Conservation (phyloP, 1,140 invertebrate species). For the Ctenoplectra terminalis region DNA sequence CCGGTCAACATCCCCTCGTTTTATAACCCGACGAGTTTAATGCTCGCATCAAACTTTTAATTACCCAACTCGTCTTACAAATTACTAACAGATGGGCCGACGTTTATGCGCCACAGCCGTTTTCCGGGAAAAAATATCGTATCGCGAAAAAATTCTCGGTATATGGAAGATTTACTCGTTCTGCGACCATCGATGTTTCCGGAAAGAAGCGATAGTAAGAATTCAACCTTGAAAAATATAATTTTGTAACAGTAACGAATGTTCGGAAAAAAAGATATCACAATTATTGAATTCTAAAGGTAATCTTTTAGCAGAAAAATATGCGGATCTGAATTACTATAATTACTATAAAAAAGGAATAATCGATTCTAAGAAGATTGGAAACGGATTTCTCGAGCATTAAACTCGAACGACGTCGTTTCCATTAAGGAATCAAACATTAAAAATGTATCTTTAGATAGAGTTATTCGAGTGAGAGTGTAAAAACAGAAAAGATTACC, state of each 20-base stretch:
- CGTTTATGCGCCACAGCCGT: conserved; percentile 69
- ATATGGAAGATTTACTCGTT: too few relatives aligned
- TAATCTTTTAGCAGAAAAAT: background rate
- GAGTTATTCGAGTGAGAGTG: conserved; percentile 44
- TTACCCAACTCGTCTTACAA: conserved; percentile 80
- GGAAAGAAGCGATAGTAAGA: too few relatives aligned
- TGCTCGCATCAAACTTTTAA: conserved; percentile 82
- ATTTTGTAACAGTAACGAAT: too few relatives aligned
- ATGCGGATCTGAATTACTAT: background rate
- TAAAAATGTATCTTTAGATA: conserved; percentile 59
- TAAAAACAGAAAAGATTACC: conserved; percentile 62
- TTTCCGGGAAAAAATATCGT: conserved; percentile 72
- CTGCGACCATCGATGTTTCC: too few relatives aligned
- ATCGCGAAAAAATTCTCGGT: background rate
- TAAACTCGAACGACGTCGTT: background rate
- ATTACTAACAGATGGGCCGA: conserved; percentile 80
- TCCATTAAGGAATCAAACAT: conserved; percentile 33
- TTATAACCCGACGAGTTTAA: conserved; percentile 81
- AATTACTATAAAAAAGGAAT: background rate
- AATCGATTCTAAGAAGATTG: conserved; percentile 16
- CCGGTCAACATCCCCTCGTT: conserved; percentile 67
- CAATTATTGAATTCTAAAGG: too few relatives aligned
- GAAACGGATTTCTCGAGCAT: background rate
- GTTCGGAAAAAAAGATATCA: too few relatives aligned
- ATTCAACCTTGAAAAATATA: too few relatives aligned